Percentiles rank a stretch among this genome's conserved stretches.
Evolutionary conservation across 2,888 invertebrate genomes (phyloP).

Genomic region (Phytoseiulus persimilis): DNA sequence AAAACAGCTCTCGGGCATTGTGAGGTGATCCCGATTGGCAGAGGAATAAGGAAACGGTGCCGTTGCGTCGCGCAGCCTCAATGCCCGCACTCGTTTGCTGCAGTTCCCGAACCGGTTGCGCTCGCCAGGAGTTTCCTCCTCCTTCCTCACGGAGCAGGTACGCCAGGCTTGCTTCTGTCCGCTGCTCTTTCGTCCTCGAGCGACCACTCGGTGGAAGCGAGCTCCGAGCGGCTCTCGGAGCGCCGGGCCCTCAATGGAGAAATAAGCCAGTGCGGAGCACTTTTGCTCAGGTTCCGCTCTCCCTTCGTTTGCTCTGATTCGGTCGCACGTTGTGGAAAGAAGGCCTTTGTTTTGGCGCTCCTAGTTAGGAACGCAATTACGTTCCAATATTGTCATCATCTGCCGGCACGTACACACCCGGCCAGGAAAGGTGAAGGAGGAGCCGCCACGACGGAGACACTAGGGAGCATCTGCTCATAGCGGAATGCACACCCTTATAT

Average conservation of each 20-base stretch:
- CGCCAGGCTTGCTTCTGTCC: too few relatives aligned
- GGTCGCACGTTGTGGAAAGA: not conserved
- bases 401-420: not conserved
- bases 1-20: too few relatives aligned
- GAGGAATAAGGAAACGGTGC: too few relatives aligned
- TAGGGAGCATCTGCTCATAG: not conserved
- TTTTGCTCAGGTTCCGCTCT: not conserved
- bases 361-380: not conserved
- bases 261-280: not conserved
- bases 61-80: too few relatives aligned
- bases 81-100: too few relatives aligned
- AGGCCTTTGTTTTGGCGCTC: not conserved
- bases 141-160: too few relatives aligned
- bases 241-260: not conserved
- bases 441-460: not conserved
- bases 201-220: too few relatives aligned
- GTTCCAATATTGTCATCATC: not conserved
- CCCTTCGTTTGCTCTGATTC: not conserved
- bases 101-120: too few relatives aligned
- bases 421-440: not conserved
- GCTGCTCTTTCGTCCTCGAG: too few relatives aligned
- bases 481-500: not conserved
- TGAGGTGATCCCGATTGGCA: too few relatives aligned
- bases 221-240: too few relatives aligned
- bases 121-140: too few relatives aligned